These are phyloP conservation scores for Pterois miles DNA, from an alignment of 2,797 vertebrate genomes.

Conservation along the genomic window DNA sequence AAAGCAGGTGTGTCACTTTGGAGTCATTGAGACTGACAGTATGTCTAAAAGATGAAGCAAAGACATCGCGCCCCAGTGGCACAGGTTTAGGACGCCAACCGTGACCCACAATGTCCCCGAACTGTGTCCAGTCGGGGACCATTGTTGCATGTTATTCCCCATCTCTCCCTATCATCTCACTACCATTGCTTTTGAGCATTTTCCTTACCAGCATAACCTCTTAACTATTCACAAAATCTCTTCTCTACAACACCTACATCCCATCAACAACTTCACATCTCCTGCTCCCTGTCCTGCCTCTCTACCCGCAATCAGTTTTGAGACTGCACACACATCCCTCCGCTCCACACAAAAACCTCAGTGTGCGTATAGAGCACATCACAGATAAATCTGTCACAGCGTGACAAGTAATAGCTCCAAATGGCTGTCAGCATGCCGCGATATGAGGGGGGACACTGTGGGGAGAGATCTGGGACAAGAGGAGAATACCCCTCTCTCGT, in stretches of 20 bases:
- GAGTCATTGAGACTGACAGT: background rate
- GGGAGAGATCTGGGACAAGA: slow-evolving; percentile 65
- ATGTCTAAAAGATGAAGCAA: background rate
- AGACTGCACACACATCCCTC: slow-evolving; percentile 25
- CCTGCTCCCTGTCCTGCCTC: background rate
- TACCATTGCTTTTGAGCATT: background rate
- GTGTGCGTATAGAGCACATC: slow-evolving; percentile 42
- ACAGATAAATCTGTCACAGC: slow-evolving; percentile 69
- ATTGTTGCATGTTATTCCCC: background rate
- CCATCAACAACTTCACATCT: slow-evolving; percentile 16
- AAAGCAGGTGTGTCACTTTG: background rate
- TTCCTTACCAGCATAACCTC: background rate
- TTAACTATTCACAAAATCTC: background rate
- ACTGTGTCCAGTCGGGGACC: background rate
- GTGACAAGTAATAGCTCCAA: slow-evolving; percentile 70
- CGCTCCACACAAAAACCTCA: slow-evolving; percentile 43
- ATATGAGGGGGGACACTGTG: slow-evolving; percentile 56
- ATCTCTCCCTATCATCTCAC: background rate
- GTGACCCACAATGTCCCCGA: background rate
- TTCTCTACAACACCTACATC: background rate
- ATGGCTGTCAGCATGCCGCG: slow-evolving; percentile 68
- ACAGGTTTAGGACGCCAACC: background rate
- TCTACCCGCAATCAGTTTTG: slow-evolving; percentile 5
- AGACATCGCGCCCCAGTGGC: background rate
- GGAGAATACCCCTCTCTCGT: slow-evolving; percentile 30